Base-by-base conservation (phyloP, 1,140 invertebrate species). In the Drosophila obscura region DNA sequence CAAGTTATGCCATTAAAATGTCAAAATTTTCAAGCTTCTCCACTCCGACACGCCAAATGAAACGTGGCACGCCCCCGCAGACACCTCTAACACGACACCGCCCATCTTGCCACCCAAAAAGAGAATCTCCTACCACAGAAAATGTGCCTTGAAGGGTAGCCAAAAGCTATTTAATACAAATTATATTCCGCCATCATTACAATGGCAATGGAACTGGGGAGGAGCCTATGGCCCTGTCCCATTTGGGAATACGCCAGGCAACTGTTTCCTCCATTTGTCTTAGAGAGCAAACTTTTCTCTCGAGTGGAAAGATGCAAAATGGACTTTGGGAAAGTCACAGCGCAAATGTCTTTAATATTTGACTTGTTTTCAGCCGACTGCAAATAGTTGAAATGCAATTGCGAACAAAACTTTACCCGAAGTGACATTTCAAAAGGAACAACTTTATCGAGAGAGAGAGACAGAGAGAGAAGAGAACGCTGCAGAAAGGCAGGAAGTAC, bases 21-120 rank as follows among this genome's bases (percentile, higher is more conserved):
- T 76, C 63, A 76, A 72, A 80, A 85, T 85, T 80, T 39, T 85
- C 66, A 35, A 64, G 81, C 67, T 63, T 65, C 77, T 77, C 72
- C 41, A 76, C 62, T 80, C 80, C 76, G 77, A 80, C 81, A 79
- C 71, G 71, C 75, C 80, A 72, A 82, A 71, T 76, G 76, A 83
- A 82, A 79, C 77, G 76, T 75, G 73, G 67, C 64, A 75, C 80
- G 80, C 80, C 80, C 60, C 56, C 62, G 15, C 60, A 51, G 56
- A 55, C 50, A 73, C 69, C 69, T 53, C 28, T 31, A 13, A 2
- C 35, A 16, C 19, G 28, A 56, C 49, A 49, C 41, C 55, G 26
- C 31, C 13, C 28, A 9, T 13, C 41, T 11, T 15, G 5, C 11
- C 28, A 1, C 22, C 19, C 28, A 31, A 13, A 39, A 31, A 15